Conservation (phyloP, 2,113 vertebrate species). For the Hydrochoerus hydrochaeris region DNA sequence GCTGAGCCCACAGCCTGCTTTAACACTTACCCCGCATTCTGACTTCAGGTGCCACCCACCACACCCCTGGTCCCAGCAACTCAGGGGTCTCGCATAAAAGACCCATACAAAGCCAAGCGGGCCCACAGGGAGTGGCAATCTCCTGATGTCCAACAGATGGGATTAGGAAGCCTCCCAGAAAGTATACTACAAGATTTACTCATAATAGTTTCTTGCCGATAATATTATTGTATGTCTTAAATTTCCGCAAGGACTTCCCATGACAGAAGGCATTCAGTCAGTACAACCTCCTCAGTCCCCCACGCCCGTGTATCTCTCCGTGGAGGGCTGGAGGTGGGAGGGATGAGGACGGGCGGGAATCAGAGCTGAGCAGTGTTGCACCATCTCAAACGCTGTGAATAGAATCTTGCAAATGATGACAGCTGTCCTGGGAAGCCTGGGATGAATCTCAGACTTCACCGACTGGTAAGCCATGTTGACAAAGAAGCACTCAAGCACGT, state of each 20-base stretch:
- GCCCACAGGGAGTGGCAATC: not conserved
- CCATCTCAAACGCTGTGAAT: not conserved
- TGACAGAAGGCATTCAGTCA: not conserved
- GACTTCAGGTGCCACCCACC: not conserved
- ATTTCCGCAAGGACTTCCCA: constrained; percentile 1
- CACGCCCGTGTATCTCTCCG: not conserved
- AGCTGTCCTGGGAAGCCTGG: not conserved
- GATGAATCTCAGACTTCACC: not conserved
- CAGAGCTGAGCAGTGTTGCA: not conserved
- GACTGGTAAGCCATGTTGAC: not conserved
- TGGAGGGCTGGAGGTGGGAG: not conserved
- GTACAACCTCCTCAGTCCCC: not conserved
- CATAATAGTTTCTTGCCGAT: not conserved
- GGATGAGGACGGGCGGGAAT: not conserved
- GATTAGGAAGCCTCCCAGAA: constrained; percentile 16
- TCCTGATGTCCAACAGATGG: not conserved
- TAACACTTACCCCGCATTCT: not conserved
- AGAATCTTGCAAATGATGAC: not conserved
- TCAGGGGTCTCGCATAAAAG: not conserved
- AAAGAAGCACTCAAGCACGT: not conserved
- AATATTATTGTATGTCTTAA: not conserved
- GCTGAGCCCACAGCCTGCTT: not conserved
- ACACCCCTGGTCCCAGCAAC: not conserved
- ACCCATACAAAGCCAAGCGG: not conserved
- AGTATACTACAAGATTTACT: not conserved